These are phyloP conservation scores for Epinephelus fuscoguttatus DNA, from an alignment of 2,113 vertebrate genomes.

Conservation along the genomic window DNA sequence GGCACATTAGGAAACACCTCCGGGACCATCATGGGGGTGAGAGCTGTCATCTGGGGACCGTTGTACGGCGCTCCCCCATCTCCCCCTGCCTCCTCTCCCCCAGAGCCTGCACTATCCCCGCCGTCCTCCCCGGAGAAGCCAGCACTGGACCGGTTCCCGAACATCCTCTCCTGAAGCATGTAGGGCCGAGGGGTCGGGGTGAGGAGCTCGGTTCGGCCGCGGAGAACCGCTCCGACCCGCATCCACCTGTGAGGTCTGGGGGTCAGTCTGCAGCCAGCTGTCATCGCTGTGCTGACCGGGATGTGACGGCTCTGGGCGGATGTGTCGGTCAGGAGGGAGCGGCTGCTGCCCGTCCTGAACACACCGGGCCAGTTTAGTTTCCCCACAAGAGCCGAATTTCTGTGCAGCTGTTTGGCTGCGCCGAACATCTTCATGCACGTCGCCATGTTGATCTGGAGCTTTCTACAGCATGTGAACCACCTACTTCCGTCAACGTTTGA, in stretches of 20 bases:
- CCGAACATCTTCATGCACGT: conserved; percentile 74
- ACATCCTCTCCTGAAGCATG: conserved; percentile 57
- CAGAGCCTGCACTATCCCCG: conserved; percentile 77
- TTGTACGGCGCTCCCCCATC: conserved; percentile 79
- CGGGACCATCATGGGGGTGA: conserved; percentile 93
- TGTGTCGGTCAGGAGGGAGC: not conserved
- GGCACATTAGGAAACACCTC: conserved; percentile 96
- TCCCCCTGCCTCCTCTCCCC: conserved; percentile 83
- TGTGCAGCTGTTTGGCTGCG: conserved; percentile 57
- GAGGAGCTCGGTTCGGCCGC: not conserved
- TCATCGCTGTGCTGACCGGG: conserved; percentile 4
- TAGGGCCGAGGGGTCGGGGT: not conserved
- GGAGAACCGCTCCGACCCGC: conserved; percentile 37
- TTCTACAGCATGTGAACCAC: conserved; percentile 56
- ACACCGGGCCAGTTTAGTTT: not conserved
- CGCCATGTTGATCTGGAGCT: conserved; percentile 81
- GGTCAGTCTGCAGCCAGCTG: conserved; percentile 38
- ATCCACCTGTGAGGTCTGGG: conserved; percentile 58
- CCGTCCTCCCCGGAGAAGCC: conserved; percentile 82
- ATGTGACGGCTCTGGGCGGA: not conserved
- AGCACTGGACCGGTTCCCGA: conserved; percentile 76
- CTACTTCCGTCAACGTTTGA: conserved; percentile 67
- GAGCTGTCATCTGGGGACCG: conserved; percentile 89
- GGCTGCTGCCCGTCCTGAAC: not conserved
- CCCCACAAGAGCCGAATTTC: conserved; percentile 2